A percentile compares a stretch with the other conserved stretches of the same genome.
Evolutionary conservation across 2,888 invertebrate species (phyloP).

Genomic region (Drosophila niveifrons): DNA sequence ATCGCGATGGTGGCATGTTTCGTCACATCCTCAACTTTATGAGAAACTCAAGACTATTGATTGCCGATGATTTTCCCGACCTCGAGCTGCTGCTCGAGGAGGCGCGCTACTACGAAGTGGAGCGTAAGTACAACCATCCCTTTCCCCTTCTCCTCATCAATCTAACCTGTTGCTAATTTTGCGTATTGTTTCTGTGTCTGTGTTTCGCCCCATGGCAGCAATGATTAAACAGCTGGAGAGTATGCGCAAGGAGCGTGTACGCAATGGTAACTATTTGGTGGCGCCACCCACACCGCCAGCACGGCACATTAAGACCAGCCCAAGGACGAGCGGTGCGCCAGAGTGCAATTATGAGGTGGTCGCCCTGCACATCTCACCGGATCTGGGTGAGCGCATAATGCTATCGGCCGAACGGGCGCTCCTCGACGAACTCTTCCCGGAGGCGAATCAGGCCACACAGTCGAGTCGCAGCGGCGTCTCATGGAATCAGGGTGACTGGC

Average conservation of each 20-base stretch:
- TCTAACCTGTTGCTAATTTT: conserved; percentile 34
- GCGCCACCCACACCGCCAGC: conserved; percentile 85
- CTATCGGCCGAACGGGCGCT: conserved; percentile 92
- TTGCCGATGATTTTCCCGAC: conserved; percentile 95
- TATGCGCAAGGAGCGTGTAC: conserved; percentile 89
- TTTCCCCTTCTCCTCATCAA: background rate
- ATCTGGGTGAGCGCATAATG: conserved; percentile 92
- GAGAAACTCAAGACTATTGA: conserved; percentile 94
- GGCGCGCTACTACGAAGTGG: conserved; percentile 95
- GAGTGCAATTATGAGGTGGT: conserved; percentile 90
- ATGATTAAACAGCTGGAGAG: conserved; percentile 91
- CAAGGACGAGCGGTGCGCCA: conserved; percentile 74
- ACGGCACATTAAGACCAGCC: conserved; percentile 81
- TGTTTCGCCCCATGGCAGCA: conserved; percentile 85
- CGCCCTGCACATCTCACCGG: conserved; percentile 91
- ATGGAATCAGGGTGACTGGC: conserved; percentile 93
- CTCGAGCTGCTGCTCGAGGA: conserved; percentile 95
- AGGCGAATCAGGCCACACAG: conserved; percentile 91
- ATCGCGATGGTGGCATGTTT: conserved; percentile 99
- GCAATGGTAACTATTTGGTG: conserved; percentile 87
- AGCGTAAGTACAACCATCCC: conserved; percentile 88
- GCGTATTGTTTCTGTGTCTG: background rate
- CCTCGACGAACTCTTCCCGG: conserved; percentile 91
- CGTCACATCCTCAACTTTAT: conserved; percentile 98
- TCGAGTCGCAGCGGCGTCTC: conserved; percentile 92